Conservation (phyloP, 2,113 vertebrate species). For the Amazona guildingii region DNA sequence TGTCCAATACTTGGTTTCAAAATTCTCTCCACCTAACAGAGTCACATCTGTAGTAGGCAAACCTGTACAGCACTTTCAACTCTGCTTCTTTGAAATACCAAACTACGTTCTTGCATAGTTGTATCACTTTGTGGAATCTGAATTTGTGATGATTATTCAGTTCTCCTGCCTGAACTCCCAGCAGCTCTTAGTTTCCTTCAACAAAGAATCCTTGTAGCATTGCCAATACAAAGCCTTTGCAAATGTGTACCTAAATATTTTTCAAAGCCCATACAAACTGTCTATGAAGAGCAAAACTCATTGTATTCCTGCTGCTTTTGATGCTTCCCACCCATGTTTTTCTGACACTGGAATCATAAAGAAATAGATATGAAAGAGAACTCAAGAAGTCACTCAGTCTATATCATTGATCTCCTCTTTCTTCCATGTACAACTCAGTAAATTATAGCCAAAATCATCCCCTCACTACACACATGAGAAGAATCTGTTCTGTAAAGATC, state of each 20-base stretch:
- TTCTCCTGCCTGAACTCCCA: background rate
- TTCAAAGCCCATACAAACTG: background rate
- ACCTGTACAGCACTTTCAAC: background rate
- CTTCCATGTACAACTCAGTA: background rate
- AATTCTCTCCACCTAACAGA: background rate
- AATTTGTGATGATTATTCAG: background rate
- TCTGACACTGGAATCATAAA: background rate
- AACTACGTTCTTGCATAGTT: background rate
- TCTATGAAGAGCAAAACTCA: background rate
- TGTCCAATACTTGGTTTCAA: background rate
- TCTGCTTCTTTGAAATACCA: background rate
- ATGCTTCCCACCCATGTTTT: background rate
- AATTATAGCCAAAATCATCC: background rate
- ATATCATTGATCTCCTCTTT: background rate
- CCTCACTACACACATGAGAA: background rate
- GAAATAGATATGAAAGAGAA: background rate
- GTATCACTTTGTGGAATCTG: background rate
- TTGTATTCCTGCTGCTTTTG: background rate
- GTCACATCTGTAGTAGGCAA: background rate
- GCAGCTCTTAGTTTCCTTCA: background rate
- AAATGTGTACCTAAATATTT: slow-evolving; percentile 7
- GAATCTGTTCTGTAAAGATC: background rate
- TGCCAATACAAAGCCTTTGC: slow-evolving; percentile 1
- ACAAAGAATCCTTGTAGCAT: background rate
- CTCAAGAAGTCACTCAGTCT: background rate